Percentiles rank a stretch among this genome's conserved stretches.
These are phyloP conservation scores for Gymnodraco acuticeps DNA, from an alignment of 2,797 vertebrate species.

Conservation along the genomic window DNA sequence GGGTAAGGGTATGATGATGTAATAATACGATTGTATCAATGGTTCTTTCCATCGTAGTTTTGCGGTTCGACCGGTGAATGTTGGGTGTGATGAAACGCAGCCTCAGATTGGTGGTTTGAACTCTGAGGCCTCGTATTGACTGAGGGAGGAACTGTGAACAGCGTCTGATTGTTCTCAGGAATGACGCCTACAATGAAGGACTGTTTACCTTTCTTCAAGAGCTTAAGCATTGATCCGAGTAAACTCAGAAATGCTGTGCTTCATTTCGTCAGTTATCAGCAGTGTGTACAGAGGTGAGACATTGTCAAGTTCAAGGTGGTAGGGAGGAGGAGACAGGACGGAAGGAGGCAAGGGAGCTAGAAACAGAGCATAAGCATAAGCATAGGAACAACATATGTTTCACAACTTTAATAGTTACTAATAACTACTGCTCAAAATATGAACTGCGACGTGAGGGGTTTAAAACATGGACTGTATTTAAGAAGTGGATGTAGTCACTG, in stretches of 20 bases:
- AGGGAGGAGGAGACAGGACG: not conserved
- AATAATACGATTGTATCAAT: not conserved
- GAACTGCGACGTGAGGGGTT: no score
- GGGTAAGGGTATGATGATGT: not conserved
- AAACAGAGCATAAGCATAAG: not conserved
- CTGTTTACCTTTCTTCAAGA: conserved; percentile 77
- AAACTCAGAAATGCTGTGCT: conserved; percentile 51
- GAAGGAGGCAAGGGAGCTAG: not conserved
- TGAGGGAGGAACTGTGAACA: conserved; percentile 79
- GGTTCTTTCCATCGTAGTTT: not conserved
- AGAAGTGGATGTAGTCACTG: no score
- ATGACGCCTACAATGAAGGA: conserved; percentile 56
- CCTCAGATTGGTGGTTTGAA: conserved; percentile 46
- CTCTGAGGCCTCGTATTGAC: conserved; percentile 76
- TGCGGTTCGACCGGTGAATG: not conserved
- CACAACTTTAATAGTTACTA: no score
- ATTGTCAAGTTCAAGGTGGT: conserved; percentile 35
- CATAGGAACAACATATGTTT: not conserved
- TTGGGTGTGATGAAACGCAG: conserved; percentile 32
- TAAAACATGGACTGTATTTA: no score
- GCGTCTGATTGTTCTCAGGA: conserved; percentile 79
- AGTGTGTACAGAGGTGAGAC: conserved; percentile 42
- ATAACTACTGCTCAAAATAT: no score
- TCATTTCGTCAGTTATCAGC: conserved; percentile 32
- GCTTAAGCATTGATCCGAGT: conserved; percentile 75